phyloP scores from a whole-genome alignment of 2,113 vertebrate genomes.

The Elachura formosa region DNA sequence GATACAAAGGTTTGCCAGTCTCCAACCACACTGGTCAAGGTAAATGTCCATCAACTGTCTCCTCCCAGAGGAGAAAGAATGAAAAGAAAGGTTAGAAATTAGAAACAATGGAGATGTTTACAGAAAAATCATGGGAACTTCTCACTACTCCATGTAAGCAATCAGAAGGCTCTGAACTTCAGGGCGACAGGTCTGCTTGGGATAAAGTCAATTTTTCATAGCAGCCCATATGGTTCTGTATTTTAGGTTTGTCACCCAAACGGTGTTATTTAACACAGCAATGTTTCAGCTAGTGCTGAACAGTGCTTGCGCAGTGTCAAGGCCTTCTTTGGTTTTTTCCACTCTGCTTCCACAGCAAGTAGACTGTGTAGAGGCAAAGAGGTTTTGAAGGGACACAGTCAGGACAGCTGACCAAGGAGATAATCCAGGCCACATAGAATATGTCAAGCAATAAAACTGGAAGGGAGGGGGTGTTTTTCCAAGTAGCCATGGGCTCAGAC shows the following conservation, averaged over 20 bases:
- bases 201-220: background rate
- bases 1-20: no score
- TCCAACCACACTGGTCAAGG: no score
- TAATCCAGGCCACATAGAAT: background rate
- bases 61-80: no score
- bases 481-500: background rate
- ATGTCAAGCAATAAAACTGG: background rate
- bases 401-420: background rate
- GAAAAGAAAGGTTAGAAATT: no score
- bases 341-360: background rate
- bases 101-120: no score
- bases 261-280: background rate
- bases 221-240: background rate
- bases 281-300: background rate
- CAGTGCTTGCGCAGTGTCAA: background rate
- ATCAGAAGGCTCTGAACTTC: no score
- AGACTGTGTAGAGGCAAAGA: background rate
- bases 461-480: background rate
- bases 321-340: background rate
- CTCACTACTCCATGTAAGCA: no score
- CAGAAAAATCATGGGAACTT: no score
- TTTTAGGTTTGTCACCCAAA: background rate
- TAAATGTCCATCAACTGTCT: no score
- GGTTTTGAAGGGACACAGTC: background rate
- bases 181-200: no score